phyloP scores from a whole-genome alignment of 2,113 vertebrate genomes.

The Candoia aspera region DNA sequence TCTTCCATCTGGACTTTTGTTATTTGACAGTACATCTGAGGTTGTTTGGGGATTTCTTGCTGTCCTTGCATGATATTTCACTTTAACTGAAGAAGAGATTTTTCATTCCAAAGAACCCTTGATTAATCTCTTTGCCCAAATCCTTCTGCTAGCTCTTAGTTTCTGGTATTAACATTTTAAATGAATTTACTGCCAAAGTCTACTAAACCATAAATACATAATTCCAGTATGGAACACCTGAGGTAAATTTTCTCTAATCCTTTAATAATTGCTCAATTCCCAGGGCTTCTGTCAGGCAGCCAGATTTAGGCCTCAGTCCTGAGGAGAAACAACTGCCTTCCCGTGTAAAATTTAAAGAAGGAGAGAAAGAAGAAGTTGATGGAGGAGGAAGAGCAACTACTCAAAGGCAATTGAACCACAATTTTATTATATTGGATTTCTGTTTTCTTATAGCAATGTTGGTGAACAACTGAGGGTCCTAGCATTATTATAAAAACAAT shows the following conservation, averaged over 20 bases:
- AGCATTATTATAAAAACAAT: conserved; percentile 32
- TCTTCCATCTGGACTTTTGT: conserved; percentile 60
- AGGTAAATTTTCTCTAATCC: conserved; percentile 43
- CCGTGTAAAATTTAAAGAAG: conserved; percentile 30
- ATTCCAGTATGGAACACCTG: conserved; percentile 38
- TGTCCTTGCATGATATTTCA: conserved; percentile 38
- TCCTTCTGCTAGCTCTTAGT: conserved; percentile 53
- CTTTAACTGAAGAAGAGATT: conserved; percentile 45
- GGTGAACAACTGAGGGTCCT: conserved; percentile 36
- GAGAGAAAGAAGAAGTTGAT: neutral
- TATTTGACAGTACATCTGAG: conserved; percentile 47
- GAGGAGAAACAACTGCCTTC: conserved; percentile 44
- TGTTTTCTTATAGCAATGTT: conserved; percentile 34
- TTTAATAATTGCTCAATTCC: conserved; percentile 49
- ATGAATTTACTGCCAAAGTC: conserved; percentile 56
- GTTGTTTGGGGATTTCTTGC: conserved; percentile 50
- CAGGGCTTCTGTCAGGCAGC: conserved; percentile 44
- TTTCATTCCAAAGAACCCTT: conserved; percentile 56
- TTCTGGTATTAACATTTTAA: conserved; percentile 58
- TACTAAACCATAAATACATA: conserved; percentile 60
- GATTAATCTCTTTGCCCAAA: conserved; percentile 59
- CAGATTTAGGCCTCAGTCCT: conserved; percentile 48
- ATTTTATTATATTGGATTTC: conserved; percentile 55
- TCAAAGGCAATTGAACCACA: conserved; percentile 48
- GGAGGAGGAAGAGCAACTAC: conserved; percentile 10